Base-by-base conservation (phyloP, 2,113 vertebrate species). In the Heloderma charlesbogerti region DNA sequence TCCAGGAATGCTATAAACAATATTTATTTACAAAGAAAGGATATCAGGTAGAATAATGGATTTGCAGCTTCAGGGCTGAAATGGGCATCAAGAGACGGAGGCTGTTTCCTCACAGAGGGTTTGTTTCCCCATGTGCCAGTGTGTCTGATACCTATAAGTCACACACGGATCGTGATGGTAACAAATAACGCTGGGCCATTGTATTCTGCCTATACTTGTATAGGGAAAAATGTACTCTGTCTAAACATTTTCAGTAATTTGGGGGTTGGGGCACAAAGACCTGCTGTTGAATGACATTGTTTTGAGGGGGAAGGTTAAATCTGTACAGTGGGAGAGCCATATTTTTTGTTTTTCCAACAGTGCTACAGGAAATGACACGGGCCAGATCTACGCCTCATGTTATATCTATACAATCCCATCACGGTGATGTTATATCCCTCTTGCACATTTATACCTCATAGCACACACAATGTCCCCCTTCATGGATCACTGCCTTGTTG, bases 21-120 rank as follows among this genome's bases (percentile, higher is more conserved):
- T 92, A 89, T 95, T 94, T 95, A 94, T 92, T 95, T 77, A 92
- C 90, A 88, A 74, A 95, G 77, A 82, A 93, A 90, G 79, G 1
- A 81, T 80, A 37, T 48, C 78, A 67, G 75, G 43, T 88, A 34
- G 40, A 18, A 43, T 43, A 54, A 37, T 0, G 34, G 3, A 22
- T 48, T 83, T 84, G 54, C 34, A 81, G 57, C 43, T 82, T 34
- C 43, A 57, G 27, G n/a, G 45, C 48, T 67, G 34, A 3, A 18
- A 67, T 0, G 10, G 13, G 27, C 27, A 51, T 0, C 18, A 72
- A 74, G 45, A 7, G 16, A 22, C 34, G 29, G 1, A 0, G 45
- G 31, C 77, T 54, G 34, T 40, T 88, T 81, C 45, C 34, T 48
- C 10, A 69, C 27, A 34, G 37, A 48, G 6, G 18, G 12, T 22